phyloP scores from a whole-genome alignment of 1,140 invertebrate genomes.

The Dreissena polymorpha region DNA sequence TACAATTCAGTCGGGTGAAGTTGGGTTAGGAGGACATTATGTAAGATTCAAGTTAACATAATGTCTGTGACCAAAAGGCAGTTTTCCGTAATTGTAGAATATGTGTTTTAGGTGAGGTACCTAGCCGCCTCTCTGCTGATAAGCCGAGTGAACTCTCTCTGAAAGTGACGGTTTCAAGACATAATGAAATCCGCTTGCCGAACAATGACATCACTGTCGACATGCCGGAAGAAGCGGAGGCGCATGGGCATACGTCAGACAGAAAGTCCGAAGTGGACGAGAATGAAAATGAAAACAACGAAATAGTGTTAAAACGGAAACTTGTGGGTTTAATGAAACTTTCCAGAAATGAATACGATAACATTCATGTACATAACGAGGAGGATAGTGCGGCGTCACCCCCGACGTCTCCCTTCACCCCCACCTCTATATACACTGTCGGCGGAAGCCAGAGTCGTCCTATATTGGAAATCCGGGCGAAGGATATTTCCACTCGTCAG shows the following conservation, averaged over 20 bases:
- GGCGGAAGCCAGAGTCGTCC: conserved; percentile 35
- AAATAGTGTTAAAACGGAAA: background rate
- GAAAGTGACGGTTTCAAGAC: conserved; percentile 16
- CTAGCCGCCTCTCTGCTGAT: background rate
- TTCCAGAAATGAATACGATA: background rate
- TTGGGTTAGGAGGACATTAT: too few relatives aligned
- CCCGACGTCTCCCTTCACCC: conserved; percentile 1
- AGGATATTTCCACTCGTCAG: conserved; percentile 44
- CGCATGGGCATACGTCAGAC: background rate
- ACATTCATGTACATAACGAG: conserved; percentile 12
- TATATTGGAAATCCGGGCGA: conserved; percentile 36
- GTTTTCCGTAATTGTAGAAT: too few relatives aligned
- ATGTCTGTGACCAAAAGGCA: too few relatives aligned
- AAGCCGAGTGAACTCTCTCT: conserved; percentile 3
- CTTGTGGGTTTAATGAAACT: background rate
- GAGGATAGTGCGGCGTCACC: background rate
- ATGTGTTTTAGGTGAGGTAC: background rate
- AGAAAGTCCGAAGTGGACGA: background rate
- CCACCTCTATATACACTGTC: conserved; percentile 37
- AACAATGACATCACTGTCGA: conserved; percentile 24
- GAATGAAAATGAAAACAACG: background rate
- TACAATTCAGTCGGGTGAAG: too few relatives aligned
- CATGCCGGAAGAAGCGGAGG: background rate
- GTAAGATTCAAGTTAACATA: too few relatives aligned
- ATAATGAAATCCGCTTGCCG: conserved; percentile 39